Evolutionary conservation across 2,113 vertebrate genomes (phyloP), one percentile per base, ranked within the genome.

Genomic region (Gyps fulvus): DNA sequence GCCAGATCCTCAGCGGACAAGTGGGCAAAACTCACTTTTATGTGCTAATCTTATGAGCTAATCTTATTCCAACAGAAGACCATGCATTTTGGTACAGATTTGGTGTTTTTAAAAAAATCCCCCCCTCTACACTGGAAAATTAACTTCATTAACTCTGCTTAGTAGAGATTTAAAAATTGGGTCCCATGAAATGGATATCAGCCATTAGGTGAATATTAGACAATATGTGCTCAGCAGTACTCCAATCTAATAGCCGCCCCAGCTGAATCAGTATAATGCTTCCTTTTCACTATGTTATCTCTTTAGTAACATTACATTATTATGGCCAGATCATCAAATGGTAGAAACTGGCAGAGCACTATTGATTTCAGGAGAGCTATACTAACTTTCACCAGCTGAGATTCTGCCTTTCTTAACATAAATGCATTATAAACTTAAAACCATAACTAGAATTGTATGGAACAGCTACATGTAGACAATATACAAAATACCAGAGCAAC

Each of bases 181-280:
- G 52, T 91, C 43, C 81, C 66, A 18, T 15, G 40, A 94, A 97
- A 96, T 96, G 62, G 87, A 58, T 93, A 90, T 58, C 92, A 85
- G 88, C 90, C 90, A 94, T 96, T 93, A 96, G 70, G 74, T 90
- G 90, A 93, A 65, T 90, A 94, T 87, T 87, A 96, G 96, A 93
- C 84, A 90, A 43, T 69, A 91, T n/a, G 93, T 91, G 95, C 90
- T 97, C 96, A 96, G 96, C 95, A 94, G 93, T 70, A 57, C 70
- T 91, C 93, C 78, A 80, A 23, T 36, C 87, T 91, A 94, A 96
- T 26, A 92, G 95, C 95, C 6, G 15, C 69, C 87, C 78, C 91
- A 93, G 96, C 95, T 95, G 95, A 85, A 91, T 94, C 91, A 83
- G 93, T 72, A 61, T 72, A 78, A 91, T 87, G 74, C 34, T 93